Conservation (phyloP, 1,140 invertebrate genomes). For the Drosophila tropicalis region DNA sequence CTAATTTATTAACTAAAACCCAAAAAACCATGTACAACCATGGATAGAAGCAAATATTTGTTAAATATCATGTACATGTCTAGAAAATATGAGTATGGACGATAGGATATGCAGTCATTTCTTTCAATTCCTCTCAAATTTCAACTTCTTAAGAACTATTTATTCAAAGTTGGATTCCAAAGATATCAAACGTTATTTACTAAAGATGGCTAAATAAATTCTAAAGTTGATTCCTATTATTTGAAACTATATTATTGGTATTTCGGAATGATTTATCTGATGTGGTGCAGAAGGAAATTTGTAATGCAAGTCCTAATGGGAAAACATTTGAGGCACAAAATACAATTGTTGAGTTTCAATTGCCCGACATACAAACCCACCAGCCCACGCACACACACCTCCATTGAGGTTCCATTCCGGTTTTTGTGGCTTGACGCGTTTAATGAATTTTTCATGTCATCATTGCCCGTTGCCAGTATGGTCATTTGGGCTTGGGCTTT, state of each 20-base stretch:
- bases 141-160: too few relatives aligned
- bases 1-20: constrained; percentile 76
- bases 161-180: too few relatives aligned
- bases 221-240: too few relatives aligned
- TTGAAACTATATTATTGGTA: too few relatives aligned
- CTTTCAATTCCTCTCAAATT: too few relatives aligned
- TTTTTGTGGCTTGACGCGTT: constrained; percentile 68
- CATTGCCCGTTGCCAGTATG: constrained; percentile 29
- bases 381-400: neutral
- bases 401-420: neutral
- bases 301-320: neutral
- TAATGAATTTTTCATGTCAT: constrained; percentile 76
- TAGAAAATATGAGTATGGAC: neutral
- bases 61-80: constrained; percentile 17
- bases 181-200: too few relatives aligned
- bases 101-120: too few relatives aligned
- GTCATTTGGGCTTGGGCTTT: constrained; percentile 5
- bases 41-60: constrained; percentile 61
- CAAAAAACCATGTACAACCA: constrained; percentile 34
- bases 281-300: too few relatives aligned
- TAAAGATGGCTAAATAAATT: too few relatives aligned
- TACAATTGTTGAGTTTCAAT: constrained; percentile 9
- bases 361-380: neutral
- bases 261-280: too few relatives aligned
- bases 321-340: constrained; percentile 2